Percentiles rank a stretch among this genome's conserved stretches.
Evolutionary conservation across 1,140 invertebrate species (phyloP).

Genomic region (Carcinoscorpius rotundicauda): DNA sequence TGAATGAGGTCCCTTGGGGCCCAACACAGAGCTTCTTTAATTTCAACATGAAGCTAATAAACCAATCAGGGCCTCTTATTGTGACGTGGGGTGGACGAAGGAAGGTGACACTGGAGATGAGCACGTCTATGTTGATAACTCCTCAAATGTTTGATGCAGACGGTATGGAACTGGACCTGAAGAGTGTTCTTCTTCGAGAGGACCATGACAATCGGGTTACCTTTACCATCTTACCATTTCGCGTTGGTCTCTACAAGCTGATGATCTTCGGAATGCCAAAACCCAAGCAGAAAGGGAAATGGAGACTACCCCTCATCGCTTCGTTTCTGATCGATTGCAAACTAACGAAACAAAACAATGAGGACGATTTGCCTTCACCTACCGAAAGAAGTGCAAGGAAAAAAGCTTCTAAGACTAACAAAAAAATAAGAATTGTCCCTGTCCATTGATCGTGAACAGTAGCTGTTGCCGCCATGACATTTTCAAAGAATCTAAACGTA

Average conservation of each 20-base stretch:
- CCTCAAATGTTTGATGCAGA: slow-evolving; percentile 28
- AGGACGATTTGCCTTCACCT: slow-evolving; percentile 20
- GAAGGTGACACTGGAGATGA: slow-evolving; percentile 27
- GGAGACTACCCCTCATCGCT: slow-evolving; percentile 29
- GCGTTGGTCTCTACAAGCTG: slow-evolving; percentile 32
- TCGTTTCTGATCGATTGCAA: slow-evolving; percentile 33
- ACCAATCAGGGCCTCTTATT: slow-evolving; percentile 30
- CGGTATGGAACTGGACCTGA: slow-evolving; percentile 26
- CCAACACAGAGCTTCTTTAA: slow-evolving; percentile 31
- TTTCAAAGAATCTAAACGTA: too few species aligned
- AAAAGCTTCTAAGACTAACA: slow-evolving; percentile 1
- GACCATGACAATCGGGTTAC: slow-evolving; percentile 27
- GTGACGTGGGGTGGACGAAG: slow-evolving; percentile 30
- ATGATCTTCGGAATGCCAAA: slow-evolving; percentile 31
- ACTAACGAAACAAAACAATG: slow-evolving; percentile 24
- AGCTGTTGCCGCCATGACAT: too few species aligned
- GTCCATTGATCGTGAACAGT: too few species aligned
- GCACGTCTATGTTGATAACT: slow-evolving; percentile 28
- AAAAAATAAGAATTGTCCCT: too few species aligned
- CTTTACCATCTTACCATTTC: slow-evolving; percentile 27
- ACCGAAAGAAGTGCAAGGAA: slow-evolving; percentile 11
- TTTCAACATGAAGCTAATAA: slow-evolving; percentile 27
- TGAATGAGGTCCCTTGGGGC: slow-evolving; percentile 32
- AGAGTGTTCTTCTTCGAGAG: slow-evolving; percentile 25
- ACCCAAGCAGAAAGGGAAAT: slow-evolving; percentile 30